Conservation (phyloP, 1,140 invertebrate genomes). For the Anastrepha obliqua region DNA sequence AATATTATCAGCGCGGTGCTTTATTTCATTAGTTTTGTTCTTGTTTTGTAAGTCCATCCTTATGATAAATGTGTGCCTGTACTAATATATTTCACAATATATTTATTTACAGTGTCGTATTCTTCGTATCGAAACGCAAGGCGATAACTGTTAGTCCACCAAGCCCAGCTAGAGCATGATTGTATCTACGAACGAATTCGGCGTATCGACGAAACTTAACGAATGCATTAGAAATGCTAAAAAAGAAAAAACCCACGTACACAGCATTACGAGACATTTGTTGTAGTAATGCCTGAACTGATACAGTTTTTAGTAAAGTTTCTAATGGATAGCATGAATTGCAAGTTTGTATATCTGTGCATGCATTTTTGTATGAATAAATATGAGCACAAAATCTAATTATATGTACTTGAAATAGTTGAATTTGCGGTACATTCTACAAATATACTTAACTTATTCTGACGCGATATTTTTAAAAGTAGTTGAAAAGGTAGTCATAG, state of each 20-base stretch:
- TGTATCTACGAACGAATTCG: not conserved
- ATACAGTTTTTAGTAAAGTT: too few species aligned
- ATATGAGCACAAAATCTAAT: not conserved
- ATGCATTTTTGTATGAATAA: not conserved
- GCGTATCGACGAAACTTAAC: not conserved
- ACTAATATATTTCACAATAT: not conserved
- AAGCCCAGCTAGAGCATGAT: not conserved
- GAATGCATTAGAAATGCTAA: not conserved
- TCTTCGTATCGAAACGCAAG: not conserved
- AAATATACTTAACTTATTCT: conserved; percentile 15
- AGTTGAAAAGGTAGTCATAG: too few species aligned
- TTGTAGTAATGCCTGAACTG: not conserved
- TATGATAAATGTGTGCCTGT: not conserved
- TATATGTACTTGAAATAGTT: not conserved
- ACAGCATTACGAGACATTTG: not conserved
- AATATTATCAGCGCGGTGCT: conserved; percentile 72
- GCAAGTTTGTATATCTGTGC: too few species aligned
- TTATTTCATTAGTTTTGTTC: conserved; percentile 65
- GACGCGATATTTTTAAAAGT: too few species aligned
- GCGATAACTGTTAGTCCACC: not conserved
- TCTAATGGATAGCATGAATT: not conserved
- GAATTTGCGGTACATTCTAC: not conserved
- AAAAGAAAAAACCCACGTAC: too few species aligned
- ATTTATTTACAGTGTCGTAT: not conserved
- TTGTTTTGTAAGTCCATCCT: conserved; percentile 72